These are phyloP conservation scores for Monopis laevigella DNA, from an alignment of 2,888 invertebrate species.

Conservation along the genomic window DNA sequence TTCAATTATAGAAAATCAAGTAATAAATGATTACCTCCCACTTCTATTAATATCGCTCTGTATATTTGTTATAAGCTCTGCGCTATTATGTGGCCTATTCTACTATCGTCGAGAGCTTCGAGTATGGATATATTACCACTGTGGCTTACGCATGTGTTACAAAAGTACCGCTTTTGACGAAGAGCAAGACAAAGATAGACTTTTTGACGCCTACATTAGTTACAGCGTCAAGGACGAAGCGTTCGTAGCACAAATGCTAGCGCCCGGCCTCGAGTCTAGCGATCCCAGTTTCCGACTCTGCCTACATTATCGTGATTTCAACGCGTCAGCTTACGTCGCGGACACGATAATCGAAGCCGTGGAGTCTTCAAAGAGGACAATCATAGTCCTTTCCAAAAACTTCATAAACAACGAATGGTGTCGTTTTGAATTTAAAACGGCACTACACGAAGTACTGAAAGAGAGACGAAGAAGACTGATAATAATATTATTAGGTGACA, in stretches of 20 bases:
- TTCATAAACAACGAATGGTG: conserved; percentile 97
- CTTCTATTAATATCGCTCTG: conserved; percentile 80
- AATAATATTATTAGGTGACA: conserved; percentile 88
- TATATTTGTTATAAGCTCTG: conserved; percentile 79
- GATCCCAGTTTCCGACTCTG: conserved; percentile 88
- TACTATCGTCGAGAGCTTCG: conserved; percentile 83
- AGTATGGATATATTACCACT: conserved; percentile 87
- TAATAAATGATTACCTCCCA: conserved; percentile 85
- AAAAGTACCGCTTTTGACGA: conserved; percentile 83
- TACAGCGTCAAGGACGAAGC: conserved; percentile 94
- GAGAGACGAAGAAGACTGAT: conserved; percentile 87
- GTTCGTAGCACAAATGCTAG: conserved; percentile 89
- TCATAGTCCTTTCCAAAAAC: conserved; percentile 90
- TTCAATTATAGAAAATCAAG: conserved; percentile 76
- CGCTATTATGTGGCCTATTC: conserved; percentile 79
- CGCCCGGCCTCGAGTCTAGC: conserved; percentile 84
- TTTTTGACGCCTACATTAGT: conserved; percentile 95
- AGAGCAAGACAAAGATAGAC: conserved; percentile 82
- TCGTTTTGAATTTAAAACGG: conserved; percentile 93
- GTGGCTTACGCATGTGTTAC: conserved; percentile 87
- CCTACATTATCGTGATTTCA: conserved; percentile 91
- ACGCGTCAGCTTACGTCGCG: conserved; percentile 86
- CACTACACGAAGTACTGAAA: conserved; percentile 89
- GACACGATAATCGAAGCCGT: conserved; percentile 94
- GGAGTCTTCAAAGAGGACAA: conserved; percentile 88